Evolutionary conservation across 2,888 invertebrate species (phyloP).

Genomic region (Limulus polyphemus): DNA sequence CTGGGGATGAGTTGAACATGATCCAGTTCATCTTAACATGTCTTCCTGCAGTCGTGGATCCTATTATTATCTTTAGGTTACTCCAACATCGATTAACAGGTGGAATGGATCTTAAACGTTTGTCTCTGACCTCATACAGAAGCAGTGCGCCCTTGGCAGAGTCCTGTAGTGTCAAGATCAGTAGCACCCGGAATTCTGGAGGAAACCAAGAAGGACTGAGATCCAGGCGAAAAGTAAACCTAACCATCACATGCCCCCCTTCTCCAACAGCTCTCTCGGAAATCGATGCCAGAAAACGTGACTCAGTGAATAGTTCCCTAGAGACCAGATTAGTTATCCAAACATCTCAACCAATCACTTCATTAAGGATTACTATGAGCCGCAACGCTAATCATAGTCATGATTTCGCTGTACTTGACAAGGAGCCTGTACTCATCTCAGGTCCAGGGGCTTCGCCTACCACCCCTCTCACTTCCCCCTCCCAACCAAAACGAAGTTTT

Average conservation of each 20-base stretch:
- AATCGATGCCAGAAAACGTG: background rate
- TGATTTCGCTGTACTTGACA: background rate
- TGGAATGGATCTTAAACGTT: constrained; percentile 42
- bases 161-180: constrained; percentile 17
- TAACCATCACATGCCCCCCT: constrained; percentile 20
- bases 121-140: constrained; percentile 38
- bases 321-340: constrained; percentile 1
- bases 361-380: background rate
- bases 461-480: constrained; percentile 22
- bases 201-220: constrained; percentile 27
- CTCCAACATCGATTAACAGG: constrained; percentile 46
- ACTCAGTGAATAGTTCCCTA: background rate
- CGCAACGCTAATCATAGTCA: too few species aligned
- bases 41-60: constrained; percentile 44
- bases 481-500: constrained; percentile 27
- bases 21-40: too few species aligned
- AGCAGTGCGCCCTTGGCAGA: constrained; percentile 1
- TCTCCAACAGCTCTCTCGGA: background rate
- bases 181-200: constrained; percentile 7
- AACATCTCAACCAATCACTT: background rate
- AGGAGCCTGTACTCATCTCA: background rate
- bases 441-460: too few species aligned
- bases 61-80: constrained; percentile 44
- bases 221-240: constrained; percentile 36
- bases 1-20: too few species aligned